Evolutionary conservation across 2,888 invertebrate genomes (phyloP).

Genomic region (Tupiocoris notatus): DNA sequence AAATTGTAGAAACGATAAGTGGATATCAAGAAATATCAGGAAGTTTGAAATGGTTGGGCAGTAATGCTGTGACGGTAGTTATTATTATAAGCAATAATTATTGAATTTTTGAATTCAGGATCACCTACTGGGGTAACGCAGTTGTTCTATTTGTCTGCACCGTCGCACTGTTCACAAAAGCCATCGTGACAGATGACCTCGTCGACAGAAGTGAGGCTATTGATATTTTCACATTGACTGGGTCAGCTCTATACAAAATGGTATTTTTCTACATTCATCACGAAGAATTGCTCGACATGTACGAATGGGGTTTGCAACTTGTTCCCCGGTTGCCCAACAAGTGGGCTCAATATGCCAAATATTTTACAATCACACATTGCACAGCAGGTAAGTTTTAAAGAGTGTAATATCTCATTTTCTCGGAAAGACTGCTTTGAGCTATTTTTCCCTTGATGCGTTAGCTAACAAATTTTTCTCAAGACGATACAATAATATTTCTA

Average conservation of each 20-base stretch:
- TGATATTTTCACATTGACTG: slow-evolving; percentile 24
- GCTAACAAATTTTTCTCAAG: too few species aligned
- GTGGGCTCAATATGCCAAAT: not conserved
- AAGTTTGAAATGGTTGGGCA: too few species aligned
- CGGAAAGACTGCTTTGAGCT: too few species aligned
- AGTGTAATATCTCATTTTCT: too few species aligned
- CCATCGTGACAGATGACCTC: slow-evolving; percentile 16
- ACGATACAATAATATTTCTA: too few species aligned
- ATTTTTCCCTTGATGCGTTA: too few species aligned
- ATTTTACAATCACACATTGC: slow-evolving; percentile 11
- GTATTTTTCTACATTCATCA: slow-evolving; percentile 1
- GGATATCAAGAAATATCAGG: too few species aligned
- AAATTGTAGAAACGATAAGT: too few species aligned
- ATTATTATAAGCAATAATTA: too few species aligned
- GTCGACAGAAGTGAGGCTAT: slow-evolving; percentile 35
- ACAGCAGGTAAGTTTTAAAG: slow-evolving; percentile 6
- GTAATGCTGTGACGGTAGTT: too few species aligned
- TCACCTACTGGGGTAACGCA: not conserved
- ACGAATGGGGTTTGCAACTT: not conserved
- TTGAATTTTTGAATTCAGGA: not conserved
- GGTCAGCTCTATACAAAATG: slow-evolving; percentile 15
- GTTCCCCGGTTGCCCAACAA: not conserved
- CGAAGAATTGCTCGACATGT: slow-evolving; percentile 7
- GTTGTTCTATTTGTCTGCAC: slow-evolving; percentile 14
- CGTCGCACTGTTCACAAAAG: slow-evolving; percentile 30